phyloP scores from a whole-genome alignment of 2,888 invertebrate genomes.

The Sphaerophoria taeniata region DNA sequence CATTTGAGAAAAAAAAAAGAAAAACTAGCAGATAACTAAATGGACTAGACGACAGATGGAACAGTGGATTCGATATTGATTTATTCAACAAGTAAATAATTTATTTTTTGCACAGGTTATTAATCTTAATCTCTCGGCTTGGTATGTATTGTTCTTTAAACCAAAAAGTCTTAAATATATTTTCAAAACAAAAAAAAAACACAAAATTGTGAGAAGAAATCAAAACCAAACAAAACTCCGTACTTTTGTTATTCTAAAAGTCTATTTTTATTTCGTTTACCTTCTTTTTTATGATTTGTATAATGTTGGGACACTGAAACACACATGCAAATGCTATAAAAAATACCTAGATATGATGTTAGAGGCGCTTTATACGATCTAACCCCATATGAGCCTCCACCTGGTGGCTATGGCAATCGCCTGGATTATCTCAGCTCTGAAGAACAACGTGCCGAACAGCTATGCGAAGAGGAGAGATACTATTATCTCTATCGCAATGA shows the following conservation, averaged over 20 bases:
- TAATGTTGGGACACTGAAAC: constrained; percentile 73
- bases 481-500: constrained; percentile 92
- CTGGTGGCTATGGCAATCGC: constrained; percentile 87
- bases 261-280: constrained; percentile 65
- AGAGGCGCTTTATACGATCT: constrained; percentile 96
- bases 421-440: constrained; percentile 87
- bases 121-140: constrained; percentile 67
- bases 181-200: constrained; percentile 19
- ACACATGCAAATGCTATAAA: constrained; percentile 73
- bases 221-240: constrained; percentile 16
- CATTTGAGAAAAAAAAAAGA: not conserved
- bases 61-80: constrained; percentile 54
- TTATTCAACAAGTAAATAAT: constrained; percentile 69
- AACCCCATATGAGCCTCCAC: constrained; percentile 89
- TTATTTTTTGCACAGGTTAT: constrained; percentile 70
- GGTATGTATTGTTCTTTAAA: constrained; percentile 70
- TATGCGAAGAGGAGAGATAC: constrained; percentile 98
- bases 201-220: constrained; percentile 38
- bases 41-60: constrained; percentile 38
- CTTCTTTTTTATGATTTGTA: constrained; percentile 74
- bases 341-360: constrained; percentile 92
- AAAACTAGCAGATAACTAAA: constrained; percentile 22
- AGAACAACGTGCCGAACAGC: constrained; percentile 92
- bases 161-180: constrained; percentile 20
- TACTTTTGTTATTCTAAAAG: constrained; percentile 58